These are phyloP conservation scores for Tetramorium parvispinum DNA, from an alignment of 1,140 invertebrate species.

Conservation along the genomic window DNA sequence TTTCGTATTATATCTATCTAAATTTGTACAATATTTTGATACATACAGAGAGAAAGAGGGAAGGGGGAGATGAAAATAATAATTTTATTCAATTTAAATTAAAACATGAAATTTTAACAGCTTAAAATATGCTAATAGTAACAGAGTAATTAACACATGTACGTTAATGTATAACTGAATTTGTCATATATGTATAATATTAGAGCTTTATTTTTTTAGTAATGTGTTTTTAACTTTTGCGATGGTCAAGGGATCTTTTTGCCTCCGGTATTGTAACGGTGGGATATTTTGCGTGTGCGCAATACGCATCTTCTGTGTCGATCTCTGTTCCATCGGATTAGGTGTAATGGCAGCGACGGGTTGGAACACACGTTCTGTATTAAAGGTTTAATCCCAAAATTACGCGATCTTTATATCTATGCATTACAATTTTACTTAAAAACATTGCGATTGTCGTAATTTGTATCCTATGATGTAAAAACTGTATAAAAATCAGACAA, in stretches of 20 bases:
- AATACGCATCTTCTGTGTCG: constrained; percentile 69
- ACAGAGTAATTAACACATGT: not conserved
- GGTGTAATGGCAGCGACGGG: constrained; percentile 59
- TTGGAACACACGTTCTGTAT: constrained; percentile 52
- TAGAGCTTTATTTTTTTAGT: not conserved
- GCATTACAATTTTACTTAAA: not conserved
- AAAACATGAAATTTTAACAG: not conserved
- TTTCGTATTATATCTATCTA: not conserved
- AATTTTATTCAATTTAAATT: not conserved
- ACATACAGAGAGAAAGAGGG: not conserved
- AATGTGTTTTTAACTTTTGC: not conserved
- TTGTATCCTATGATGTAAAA: not conserved
- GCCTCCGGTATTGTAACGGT: constrained; percentile 44
- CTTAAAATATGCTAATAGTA: not conserved
- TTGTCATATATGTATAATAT: not conserved
- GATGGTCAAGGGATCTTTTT: constrained; percentile 15
- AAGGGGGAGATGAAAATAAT: too few relatives aligned
- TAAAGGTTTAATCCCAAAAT: not conserved
- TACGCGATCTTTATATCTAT: not conserved
- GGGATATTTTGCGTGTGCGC: constrained; percentile 71
- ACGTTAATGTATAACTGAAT: not conserved
- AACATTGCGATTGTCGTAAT: not conserved
- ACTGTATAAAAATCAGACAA: not conserved
- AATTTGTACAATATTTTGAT: not conserved
- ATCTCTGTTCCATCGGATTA: constrained; percentile 66